Percentiles rank a stretch among this genome's conserved stretches.
Evolutionary conservation across 2,888 invertebrate genomes (phyloP).

Genomic region (Hyalella azteca): DNA sequence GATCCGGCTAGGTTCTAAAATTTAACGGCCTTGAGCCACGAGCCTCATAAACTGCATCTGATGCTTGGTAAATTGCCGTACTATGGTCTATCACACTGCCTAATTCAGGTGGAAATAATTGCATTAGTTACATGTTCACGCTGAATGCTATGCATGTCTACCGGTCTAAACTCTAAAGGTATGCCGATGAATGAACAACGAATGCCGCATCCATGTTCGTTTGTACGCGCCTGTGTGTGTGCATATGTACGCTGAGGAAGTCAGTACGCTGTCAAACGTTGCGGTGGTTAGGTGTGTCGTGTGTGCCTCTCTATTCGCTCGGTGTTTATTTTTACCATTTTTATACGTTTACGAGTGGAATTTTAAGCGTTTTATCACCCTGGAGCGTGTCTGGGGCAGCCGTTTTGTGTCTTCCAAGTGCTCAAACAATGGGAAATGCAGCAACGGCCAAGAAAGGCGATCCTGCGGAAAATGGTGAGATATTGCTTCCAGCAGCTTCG

Average conservation of each 20-base stretch:
- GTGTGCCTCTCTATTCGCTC: constrained; percentile 32
- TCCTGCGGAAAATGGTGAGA: constrained; percentile 57
- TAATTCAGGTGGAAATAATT: no score
- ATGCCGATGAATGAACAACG: not conserved
- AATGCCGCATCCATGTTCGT: constrained; percentile 2
- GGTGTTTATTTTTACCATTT: constrained; percentile 33
- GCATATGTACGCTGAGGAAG: not conserved
- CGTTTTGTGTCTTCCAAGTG: constrained; percentile 51
- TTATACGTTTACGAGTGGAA: constrained; percentile 10
- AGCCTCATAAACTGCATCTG: no score
- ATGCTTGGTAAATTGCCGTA: no score
- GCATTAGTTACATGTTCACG: no score
- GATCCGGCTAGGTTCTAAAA: no score
- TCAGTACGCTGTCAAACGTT: constrained; percentile 25
- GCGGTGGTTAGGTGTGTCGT: constrained; percentile 2
- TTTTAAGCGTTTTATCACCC: constrained; percentile 31
- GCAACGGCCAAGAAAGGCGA: constrained; percentile 58
- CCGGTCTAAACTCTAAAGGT: not conserved
- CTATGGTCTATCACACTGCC: no score
- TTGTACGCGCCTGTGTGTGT: constrained; percentile 11
- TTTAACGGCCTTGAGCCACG: no score
- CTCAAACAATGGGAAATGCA: constrained; percentile 58
- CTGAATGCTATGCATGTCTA: no score
- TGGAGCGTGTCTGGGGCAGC: constrained; percentile 26
- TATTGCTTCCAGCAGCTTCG: not conserved